A percentile compares a stretch with the other conserved stretches of the same genome.
Evolutionary conservation across 2,888 invertebrate genomes (phyloP).

Genomic region (Ommatoiulus sabulosus): DNA sequence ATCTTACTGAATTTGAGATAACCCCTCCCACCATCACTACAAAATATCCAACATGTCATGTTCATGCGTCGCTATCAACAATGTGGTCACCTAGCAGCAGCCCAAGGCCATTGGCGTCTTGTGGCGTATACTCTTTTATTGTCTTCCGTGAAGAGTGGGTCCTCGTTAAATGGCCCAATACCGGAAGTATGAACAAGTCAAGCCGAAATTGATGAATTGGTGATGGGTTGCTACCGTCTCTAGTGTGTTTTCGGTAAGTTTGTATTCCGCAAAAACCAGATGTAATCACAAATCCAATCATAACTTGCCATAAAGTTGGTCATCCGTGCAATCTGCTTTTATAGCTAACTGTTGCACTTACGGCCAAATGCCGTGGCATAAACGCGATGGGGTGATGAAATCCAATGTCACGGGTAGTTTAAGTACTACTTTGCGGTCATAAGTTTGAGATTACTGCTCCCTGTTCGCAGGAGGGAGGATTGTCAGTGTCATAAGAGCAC

Average conservation of each 20-base stretch:
- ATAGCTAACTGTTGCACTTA: conserved; percentile 34
- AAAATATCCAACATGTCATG: too few relatives aligned
- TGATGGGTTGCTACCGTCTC: background rate
- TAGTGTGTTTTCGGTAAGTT: background rate
- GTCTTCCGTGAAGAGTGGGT: too few relatives aligned
- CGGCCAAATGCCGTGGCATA: background rate
- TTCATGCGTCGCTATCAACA: too few relatives aligned
- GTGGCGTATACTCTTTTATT: too few relatives aligned
- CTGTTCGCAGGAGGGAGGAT: background rate
- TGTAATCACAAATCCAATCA: conserved; percentile 45
- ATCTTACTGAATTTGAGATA: too few relatives aligned
- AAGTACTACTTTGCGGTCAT: conserved; percentile 14
- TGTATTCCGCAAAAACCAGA: background rate
- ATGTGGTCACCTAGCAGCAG: too few relatives aligned
- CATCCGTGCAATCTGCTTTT: conserved; percentile 37
- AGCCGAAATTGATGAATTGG: background rate
- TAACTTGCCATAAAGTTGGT: conserved; percentile 30
- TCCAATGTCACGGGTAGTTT: conserved; percentile 16
- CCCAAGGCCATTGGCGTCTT: too few relatives aligned
- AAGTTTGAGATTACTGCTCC: background rate
- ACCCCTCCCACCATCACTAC: too few relatives aligned
- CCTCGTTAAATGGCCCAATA: background rate
- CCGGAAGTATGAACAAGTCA: background rate
- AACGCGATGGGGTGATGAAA: background rate
- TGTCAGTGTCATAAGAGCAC: background rate